Base-by-base conservation (phyloP, 2,888 invertebrate genomes). In the Cosmopolites sordidus region DNA sequence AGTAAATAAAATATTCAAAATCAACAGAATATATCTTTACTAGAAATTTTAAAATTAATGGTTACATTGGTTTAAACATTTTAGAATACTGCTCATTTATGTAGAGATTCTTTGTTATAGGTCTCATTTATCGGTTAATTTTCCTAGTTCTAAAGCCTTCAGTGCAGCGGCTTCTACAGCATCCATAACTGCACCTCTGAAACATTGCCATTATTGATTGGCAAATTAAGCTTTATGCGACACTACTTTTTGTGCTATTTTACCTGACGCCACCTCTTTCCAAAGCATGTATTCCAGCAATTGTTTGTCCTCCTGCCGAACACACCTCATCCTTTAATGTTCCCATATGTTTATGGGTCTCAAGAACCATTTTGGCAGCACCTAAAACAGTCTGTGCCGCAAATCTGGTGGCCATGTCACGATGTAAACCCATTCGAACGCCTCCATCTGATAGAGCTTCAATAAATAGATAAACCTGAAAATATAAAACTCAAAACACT, bases 401-500 rank as follows among this genome's bases (percentile, higher is more conserved):
- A 60, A 92, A 83, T 67, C 83, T 81, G 11, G 83, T 77, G 0
- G 96, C 89, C 72, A 86, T 78, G 40, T 82, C 83, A 58, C 95
- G 77, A 0, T 93, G 91, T 1, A 94, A 80, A 2, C 96, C 96
- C 78, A 90, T 87, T 69, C 87, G 88, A 0, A 97, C 95, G 0
- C 88, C 96, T 16, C 93, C 96, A 75, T 96, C 96, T 0, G 95
- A 86, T 61, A 97, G 71, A 0, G 93, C 92, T 75, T 97, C 96
- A 59, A 94, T 89, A 49, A 93, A 83, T 50, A 89, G 78, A 69
- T 89, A 95, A 46, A 87, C 83, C 87, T 87, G 22, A 22, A 22
- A 22, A 22, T 22, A 5, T 22, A 52, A 39, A 15, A 4, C 9
- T 37, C 15, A 15, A 37, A 37, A 37, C 4, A 5, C 9, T 37